phyloP scores from a whole-genome alignment of 1,140 invertebrate species.

The Tribolium madens region DNA sequence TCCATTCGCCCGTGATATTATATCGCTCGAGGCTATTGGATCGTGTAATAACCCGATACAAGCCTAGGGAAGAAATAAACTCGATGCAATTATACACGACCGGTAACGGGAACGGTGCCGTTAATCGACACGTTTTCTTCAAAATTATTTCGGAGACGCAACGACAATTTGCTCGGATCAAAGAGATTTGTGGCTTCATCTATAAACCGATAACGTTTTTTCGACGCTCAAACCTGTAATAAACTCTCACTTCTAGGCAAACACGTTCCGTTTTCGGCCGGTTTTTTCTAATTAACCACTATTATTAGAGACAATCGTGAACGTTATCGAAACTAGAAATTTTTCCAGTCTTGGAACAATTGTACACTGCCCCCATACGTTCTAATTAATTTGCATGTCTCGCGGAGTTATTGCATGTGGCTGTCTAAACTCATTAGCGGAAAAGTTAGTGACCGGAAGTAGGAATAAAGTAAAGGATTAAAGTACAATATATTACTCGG shows the following conservation, averaged over 20 bases:
- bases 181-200: not conserved
- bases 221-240: not conserved
- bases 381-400: constrained; percentile 23
- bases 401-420: constrained; percentile 9
- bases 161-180: constrained; percentile 2
- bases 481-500: constrained; percentile 5
- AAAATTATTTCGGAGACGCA: not conserved
- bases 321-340: not conserved
- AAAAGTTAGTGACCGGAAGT: constrained; percentile 26
- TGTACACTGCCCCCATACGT: not conserved
- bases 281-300: not conserved
- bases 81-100: constrained; percentile 33
- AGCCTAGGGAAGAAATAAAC: constrained; percentile 36
- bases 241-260: not conserved
- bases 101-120: too few species aligned
- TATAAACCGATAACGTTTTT: not conserved
- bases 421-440: constrained; percentile 31
- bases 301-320: not conserved
- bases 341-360: not conserved
- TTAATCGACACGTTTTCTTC: not conserved
- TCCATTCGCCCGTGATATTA: constrained; percentile 59
- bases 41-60: constrained; percentile 58
- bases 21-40: constrained; percentile 58
- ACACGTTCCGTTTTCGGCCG: too few species aligned
- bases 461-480: constrained; percentile 9